These are phyloP conservation scores for Trichacis sp. DNA, from an alignment of 2,888 invertebrate genomes.

Conservation along the genomic window DNA sequence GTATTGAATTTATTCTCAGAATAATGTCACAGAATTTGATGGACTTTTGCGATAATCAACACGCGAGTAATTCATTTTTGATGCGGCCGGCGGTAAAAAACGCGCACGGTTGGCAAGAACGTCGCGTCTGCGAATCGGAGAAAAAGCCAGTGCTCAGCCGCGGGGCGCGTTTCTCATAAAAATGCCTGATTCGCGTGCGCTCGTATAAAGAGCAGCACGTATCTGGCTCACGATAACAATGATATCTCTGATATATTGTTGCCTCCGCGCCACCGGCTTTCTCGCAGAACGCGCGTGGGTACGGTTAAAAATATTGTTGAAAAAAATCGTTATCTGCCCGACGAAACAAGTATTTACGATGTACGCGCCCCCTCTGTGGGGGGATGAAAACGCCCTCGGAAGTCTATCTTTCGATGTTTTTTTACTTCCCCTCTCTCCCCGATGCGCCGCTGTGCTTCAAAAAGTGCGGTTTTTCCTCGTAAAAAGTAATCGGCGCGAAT, in stretches of 20 bases:
- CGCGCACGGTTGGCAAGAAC: too few species aligned
- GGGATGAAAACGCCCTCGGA: slow-evolving; percentile 20
- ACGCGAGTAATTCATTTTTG: too few species aligned
- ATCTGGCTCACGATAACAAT: slow-evolving; percentile 62
- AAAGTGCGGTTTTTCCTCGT: slow-evolving; percentile 13
- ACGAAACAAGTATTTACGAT: slow-evolving; percentile 44
- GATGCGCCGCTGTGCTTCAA: slow-evolving; percentile 20
- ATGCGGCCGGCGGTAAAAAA: too few species aligned
- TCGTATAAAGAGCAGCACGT: slow-evolving; percentile 44
- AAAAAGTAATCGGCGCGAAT: slow-evolving; percentile 34
- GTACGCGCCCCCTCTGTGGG: slow-evolving; percentile 24
- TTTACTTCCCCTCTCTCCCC: background rate
- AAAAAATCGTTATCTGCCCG: slow-evolving; percentile 43
- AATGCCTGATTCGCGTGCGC: slow-evolving; percentile 62
- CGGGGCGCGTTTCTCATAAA: slow-evolving; percentile 64
- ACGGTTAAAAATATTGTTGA: slow-evolving; percentile 38
- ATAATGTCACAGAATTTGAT: too few species aligned
- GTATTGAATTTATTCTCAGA: too few species aligned
- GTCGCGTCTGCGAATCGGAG: slow-evolving; percentile 23
- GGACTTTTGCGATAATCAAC: too few species aligned
- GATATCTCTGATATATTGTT: slow-evolving; percentile 67
- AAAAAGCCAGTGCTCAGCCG: slow-evolving; percentile 33
- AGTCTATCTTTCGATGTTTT: slow-evolving; percentile 28
- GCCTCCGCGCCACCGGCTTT: slow-evolving; percentile 41
- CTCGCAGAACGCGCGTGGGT: slow-evolving; percentile 32